These are phyloP conservation scores for Turnix velox DNA, from an alignment of 2,113 vertebrate genomes.

Conservation along the genomic window DNA sequence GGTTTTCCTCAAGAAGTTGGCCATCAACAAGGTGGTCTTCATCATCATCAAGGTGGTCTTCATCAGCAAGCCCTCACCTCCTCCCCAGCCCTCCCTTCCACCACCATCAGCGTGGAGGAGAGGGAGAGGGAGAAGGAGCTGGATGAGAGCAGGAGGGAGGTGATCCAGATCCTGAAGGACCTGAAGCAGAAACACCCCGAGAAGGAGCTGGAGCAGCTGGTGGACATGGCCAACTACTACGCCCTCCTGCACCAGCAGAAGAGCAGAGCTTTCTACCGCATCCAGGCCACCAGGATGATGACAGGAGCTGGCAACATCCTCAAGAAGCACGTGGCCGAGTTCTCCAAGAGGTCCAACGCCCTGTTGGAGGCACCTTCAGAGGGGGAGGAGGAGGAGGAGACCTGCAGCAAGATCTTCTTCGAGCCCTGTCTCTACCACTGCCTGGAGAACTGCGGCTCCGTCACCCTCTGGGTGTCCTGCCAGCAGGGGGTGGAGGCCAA, in stretches of 20 bases:
- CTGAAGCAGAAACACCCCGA: constrained; percentile 94
- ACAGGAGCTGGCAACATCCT: constrained; percentile 93
- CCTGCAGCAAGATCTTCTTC: constrained; percentile 87
- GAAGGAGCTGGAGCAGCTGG: constrained; percentile 90
- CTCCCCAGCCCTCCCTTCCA: not conserved
- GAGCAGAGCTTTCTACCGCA: constrained; percentile 95
- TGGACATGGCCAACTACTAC: constrained; percentile 93
- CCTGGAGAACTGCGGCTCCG: constrained; percentile 92
- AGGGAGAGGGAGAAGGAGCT: constrained; percentile 84
- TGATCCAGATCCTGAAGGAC: constrained; percentile 94
- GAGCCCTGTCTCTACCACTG: constrained; percentile 89
- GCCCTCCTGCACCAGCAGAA: constrained; percentile 95
- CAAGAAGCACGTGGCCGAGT: constrained; percentile 85
- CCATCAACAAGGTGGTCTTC: too few species aligned
- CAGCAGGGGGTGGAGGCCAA: constrained; percentile 80
- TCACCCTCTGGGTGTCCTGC: constrained; percentile 82
- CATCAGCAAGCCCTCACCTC: not conserved
- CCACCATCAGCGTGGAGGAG: too few species aligned
- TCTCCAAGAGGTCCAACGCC: constrained; percentile 62
- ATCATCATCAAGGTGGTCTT: too few species aligned
- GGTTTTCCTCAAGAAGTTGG: too few species aligned
- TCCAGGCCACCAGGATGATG: constrained; percentile 92
- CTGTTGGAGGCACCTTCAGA: constrained; percentile 52
- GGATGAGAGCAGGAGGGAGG: constrained; percentile 91
- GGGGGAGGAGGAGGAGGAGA: constrained; percentile 68